phyloP scores from a whole-genome alignment of 2,113 vertebrate genomes.

The western clawed frog (Xenopus tropicalis) region UCB_Xtro_10.0 CM004450.2:4444001-4444500 shows the following conservation, averaged over 20 bases:
- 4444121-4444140: constrained; percentile 74
- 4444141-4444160: constrained; percentile 73
- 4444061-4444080: constrained; percentile 84
- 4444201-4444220: constrained; percentile 66
- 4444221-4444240: constrained; percentile 56
- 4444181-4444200: constrained; percentile 61
- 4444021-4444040: constrained; percentile 3
- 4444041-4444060: constrained; percentile 54
- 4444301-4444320: constrained; percentile 19
- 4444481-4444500: constrained; percentile 9
- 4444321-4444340: constrained; percentile 27
- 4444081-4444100: constrained; percentile 25
- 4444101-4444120: constrained; percentile 60
- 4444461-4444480: not conserved
- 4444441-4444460: constrained; percentile 2
- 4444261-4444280: constrained; percentile 13
- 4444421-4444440: constrained; percentile 9
- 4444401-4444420: constrained; percentile 10
- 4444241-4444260: constrained; percentile 43
- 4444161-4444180: constrained; percentile 92
- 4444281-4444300: not conserved
- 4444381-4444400: constrained; percentile 1
- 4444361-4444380: constrained; percentile 19
- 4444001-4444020: not conserved
- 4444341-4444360: constrained; percentile 1